phyloP scores from a whole-genome alignment of 2,888 invertebrate genomes.

The Drosophila subsilvestris region DNA sequence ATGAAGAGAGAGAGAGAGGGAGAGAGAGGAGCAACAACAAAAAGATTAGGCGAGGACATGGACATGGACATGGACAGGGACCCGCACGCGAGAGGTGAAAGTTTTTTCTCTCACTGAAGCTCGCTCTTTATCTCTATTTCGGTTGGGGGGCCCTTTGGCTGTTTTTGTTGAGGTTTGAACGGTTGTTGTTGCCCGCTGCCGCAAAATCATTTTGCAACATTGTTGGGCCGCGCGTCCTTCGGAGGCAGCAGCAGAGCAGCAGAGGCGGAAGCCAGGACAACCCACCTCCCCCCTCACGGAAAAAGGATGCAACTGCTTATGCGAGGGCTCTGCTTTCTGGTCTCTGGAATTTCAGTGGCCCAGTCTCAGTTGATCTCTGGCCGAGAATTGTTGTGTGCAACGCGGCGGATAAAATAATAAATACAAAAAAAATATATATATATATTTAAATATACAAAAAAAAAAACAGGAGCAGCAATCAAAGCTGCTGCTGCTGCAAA shows the following conservation, averaged over 20 bases:
- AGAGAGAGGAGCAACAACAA: conserved; percentile 51
- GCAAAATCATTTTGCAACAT: conserved; percentile 36
- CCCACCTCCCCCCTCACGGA: conserved; percentile 4
- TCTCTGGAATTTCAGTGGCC: conserved; percentile 41
- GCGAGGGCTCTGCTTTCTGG: conserved; percentile 21
- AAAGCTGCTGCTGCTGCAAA: conserved; percentile 14
- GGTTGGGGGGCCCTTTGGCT: conserved; percentile 43
- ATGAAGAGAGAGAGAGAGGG: conserved; percentile 14
- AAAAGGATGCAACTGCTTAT: conserved; percentile 64
- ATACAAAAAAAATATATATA: conserved; percentile 20
- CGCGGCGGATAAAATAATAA: conserved; percentile 68
- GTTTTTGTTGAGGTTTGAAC: conserved; percentile 44
- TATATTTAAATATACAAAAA: conserved; percentile 25
- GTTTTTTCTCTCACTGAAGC: conserved; percentile 31
- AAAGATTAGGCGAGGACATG: conserved; percentile 69
- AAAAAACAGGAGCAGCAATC: conserved; percentile 13
- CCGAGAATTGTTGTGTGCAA: conserved; percentile 79
- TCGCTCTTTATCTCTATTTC: conserved; percentile 17
- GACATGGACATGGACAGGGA: conserved; percentile 61
- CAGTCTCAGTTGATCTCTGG: conserved; percentile 80
- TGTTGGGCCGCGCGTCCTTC: conserved; percentile 66
- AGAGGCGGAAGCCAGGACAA: conserved; percentile 34
- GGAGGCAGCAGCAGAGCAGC: conserved; percentile 45
- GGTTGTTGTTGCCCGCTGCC: conserved; percentile 34
- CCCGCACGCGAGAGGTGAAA: conserved; percentile 60